These are phyloP conservation scores for Zygaena filipendulae DNA, from an alignment of 2,888 invertebrate genomes.

Conservation along the genomic window DNA sequence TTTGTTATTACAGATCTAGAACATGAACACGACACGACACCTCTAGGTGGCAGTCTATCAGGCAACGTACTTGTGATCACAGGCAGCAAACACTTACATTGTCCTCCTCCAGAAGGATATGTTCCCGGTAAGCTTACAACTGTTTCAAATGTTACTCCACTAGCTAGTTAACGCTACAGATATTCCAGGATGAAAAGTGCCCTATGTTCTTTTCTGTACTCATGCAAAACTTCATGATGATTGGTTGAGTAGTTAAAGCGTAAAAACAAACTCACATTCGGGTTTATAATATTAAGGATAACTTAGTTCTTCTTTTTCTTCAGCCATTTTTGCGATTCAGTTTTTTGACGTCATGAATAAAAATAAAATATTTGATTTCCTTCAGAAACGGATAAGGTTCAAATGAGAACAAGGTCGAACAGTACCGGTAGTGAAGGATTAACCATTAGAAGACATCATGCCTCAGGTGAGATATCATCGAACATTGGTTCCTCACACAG, in stretches of 20 bases:
- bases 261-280: too few species aligned
- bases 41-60: conserved; percentile 69
- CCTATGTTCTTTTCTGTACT: too few species aligned
- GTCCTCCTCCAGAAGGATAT: conserved; percentile 76
- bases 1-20: too few species aligned
- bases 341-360: too few species aligned
- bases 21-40: conserved; percentile 50
- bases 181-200: too few species aligned
- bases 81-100: conserved; percentile 83
- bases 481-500: too few species aligned
- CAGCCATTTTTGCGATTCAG: too few species aligned
- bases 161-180: conserved; percentile 1
- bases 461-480: conserved; percentile 44
- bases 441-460: conserved; percentile 68
- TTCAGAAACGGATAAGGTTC: conserved; percentile 64
- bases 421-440: conserved; percentile 68
- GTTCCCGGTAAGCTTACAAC: conserved; percentile 57
- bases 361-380: too few species aligned
- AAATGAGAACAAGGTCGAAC: conserved; percentile 66
- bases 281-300: too few species aligned
- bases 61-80: conserved; percentile 82
- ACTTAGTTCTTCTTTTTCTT: too few species aligned
- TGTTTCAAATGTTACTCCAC: conserved; percentile 1
- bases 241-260: too few species aligned
- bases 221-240: too few species aligned